These are phyloP conservation scores for Merodon equestris DNA, from an alignment of 2,888 invertebrate species.

Conservation along the genomic window DNA sequence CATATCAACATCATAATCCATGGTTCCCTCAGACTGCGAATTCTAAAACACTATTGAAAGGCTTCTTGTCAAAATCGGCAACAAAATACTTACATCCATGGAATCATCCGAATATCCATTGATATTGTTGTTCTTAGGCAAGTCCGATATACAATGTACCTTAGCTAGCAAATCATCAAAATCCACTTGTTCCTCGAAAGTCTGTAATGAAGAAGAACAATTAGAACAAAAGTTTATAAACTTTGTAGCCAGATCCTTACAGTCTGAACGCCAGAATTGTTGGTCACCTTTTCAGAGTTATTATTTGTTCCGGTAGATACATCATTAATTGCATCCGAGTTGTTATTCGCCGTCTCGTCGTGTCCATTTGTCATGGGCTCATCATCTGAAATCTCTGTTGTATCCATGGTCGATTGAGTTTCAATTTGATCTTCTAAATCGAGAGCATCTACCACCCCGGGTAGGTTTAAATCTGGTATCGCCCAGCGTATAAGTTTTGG, in stretches of 20 bases:
- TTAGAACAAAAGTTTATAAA: too few species aligned
- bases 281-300: too few species aligned
- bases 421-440: slow-evolving; percentile 7
- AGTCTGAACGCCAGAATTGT: too few species aligned
- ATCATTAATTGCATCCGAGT: neutral
- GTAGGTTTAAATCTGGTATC: slow-evolving; percentile 53
- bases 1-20: neutral
- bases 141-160: slow-evolving; percentile 25
- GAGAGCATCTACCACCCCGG: neutral
- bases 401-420: neutral
- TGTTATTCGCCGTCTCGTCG: too few species aligned
- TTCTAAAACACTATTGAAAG: neutral
- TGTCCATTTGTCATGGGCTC: slow-evolving; percentile 2
- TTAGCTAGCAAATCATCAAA: slow-evolving; percentile 47
- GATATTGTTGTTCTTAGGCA: slow-evolving; percentile 24
- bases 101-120: neutral
- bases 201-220: slow-evolving; percentile 7
- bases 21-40: neutral
- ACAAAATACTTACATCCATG: too few species aligned
- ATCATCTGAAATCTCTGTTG: neutral
- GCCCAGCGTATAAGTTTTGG: slow-evolving; percentile 34
- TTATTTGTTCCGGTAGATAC: neutral
- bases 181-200: slow-evolving; percentile 16
- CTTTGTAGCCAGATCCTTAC: too few species aligned
- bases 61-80: too few species aligned